Evolutionary conservation across 2,888 invertebrate genomes (phyloP), one percentile per base, ranked within the genome.

Genomic region (Gandaritis pyraliata): DNA sequence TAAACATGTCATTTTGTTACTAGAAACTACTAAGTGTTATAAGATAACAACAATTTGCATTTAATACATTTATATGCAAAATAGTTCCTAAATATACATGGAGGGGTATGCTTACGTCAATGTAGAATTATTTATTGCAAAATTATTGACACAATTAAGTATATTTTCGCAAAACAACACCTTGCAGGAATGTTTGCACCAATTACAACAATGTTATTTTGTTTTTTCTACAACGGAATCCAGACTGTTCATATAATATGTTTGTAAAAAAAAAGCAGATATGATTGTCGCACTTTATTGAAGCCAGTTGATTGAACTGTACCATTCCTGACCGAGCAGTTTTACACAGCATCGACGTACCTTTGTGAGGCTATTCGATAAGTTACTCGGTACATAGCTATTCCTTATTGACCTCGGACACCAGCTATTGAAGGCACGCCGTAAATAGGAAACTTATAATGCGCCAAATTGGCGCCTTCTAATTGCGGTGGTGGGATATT

Each of bases 391-490:
- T 13, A 10, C 18, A 10, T 29, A 30, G 46, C 36, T 54, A 55
- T 38, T 55, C 39, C 38, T 15, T 43, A 38, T 50, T 55, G 38
- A 15, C 60, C 39, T 60, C 46, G 48, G 50, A 50, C 15, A 56
- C 23, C 4, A 13, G 54, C n/a, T 45, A 50, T 23, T 46, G 46
- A 6, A 11, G 30, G 11, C 33, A 41, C 45, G 11, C 43, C 29
- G 38, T 61, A 49, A 41, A 52, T 75, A 80, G 78, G 74, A 81
- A 81, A 80, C 76, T 70, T 75, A 78, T 79, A 84, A 57, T 85
- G 81, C 87, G 86, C 83, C 86, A 86, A 88, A 88, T 88, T 81
- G 88, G 86, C 87, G 89, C 89, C 88, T 83, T 73, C 85, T 90
- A 87, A 89, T 89, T 88, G 89, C 86, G 82, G 81, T 85, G 86